These are phyloP conservation scores for Progne subis DNA, from an alignment of 2,113 vertebrate species.

Conservation along the genomic window DNA sequence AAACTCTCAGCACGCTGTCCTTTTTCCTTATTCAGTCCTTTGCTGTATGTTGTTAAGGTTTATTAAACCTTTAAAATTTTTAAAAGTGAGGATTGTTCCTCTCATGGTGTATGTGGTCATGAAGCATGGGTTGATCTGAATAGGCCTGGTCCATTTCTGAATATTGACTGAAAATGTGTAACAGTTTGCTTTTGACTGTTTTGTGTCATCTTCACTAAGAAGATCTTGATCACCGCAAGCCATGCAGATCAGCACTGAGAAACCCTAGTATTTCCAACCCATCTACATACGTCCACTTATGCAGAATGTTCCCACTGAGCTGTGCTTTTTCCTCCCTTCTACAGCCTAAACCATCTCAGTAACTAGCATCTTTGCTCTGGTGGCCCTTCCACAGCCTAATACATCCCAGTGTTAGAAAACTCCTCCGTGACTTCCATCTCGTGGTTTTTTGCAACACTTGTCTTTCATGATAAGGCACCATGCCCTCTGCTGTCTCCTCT, in stretches of 20 bases:
- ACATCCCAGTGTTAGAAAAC: not conserved
- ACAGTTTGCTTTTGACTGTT: not conserved
- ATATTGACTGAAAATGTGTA: not conserved
- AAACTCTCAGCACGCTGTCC: not conserved
- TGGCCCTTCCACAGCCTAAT: not conserved
- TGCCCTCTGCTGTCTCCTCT: not conserved
- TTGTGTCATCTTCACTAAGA: not conserved
- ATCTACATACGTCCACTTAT: not conserved
- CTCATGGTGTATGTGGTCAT: not conserved
- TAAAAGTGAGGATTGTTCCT: not conserved
- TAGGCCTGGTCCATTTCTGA: not conserved
- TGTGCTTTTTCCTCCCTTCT: not conserved
- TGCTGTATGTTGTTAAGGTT: not conserved
- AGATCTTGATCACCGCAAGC: not conserved
- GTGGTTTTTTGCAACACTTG: not conserved
- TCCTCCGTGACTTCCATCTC: rapidly evolving
- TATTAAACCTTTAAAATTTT: not conserved
- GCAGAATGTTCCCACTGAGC: not conserved
- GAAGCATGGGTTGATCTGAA: not conserved
- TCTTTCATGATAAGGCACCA: rapidly evolving
- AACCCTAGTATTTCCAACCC: not conserved
- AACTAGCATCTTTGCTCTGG: not conserved
- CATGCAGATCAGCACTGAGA: not conserved
- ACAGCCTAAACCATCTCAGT: not conserved
- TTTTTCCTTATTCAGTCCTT: not conserved